Base-by-base conservation (phyloP, 2,113 vertebrate species). In the Semnopithecus entellus region DNA sequence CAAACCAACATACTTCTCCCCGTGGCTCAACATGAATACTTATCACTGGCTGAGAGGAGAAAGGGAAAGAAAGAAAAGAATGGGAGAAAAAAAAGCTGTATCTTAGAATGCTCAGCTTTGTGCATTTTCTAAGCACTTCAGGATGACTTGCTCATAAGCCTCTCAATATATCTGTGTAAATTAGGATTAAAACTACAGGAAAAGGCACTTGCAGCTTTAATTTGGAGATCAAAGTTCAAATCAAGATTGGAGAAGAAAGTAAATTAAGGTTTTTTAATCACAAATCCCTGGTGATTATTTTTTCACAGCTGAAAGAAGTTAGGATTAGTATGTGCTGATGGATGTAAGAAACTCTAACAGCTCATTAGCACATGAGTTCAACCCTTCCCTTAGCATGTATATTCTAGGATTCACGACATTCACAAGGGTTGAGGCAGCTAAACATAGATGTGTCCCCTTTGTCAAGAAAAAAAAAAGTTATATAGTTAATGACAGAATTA, bases 221-320 rank as follows among this genome's bases (percentile, higher is more conserved):
- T 61, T 83, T 84, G 13, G 59, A 38, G 45, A 20, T 57, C 35
- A 59, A 84, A 79, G 64, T 87, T 91, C 84, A 92, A 40, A 45
- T 50, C n/a, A 78, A 83, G 64, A 90, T n/a, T 50, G 72, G 72
- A 78, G n/a, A 68, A 81, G 88, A 84, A 97, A 96, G 57, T 83
- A 84, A 38, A 92, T 43, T 32, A 25, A 86, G 52, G 40, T 35
- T 80, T 40, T 88, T 66, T n/a, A 5, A 83, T 35, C 14, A 88
- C 50, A 40, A n/a, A 66, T 30, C 35, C 66, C 85, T 80, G 17
- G 20, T 3, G n/a, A 84, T 90, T 38, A 91, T 79, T 94, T 79
- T 35, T n/a, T 59, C 20, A 80, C 13, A 5, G 22, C 55, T 61
- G 32, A 85, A 64, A 45, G 76, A 70, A 23, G 35, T 35, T 43